Base-by-base conservation (phyloP, 1,140 invertebrate species). In the Saccostrea cuccullata region DNA sequence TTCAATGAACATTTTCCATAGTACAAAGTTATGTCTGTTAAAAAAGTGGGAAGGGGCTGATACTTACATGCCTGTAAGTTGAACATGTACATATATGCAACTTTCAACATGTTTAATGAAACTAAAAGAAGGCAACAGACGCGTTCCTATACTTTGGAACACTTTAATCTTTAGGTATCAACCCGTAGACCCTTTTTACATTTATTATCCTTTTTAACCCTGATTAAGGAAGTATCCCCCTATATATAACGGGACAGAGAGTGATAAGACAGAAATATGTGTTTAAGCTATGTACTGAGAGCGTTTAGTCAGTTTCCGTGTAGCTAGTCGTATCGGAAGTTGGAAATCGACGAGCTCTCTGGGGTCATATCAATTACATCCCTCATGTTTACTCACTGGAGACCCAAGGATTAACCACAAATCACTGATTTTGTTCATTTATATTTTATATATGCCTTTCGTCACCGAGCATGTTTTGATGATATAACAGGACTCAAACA, bases 261-360 rank as follows among this genome's bases (percentile, higher is more conserved):
- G 13, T 36, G 26, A 77, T 77, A 77, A 77, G 70, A 77, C 23
- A 73, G 67, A 64, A 17, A 64, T n/a, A 64, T 64, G 17, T 64
- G 58, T 64, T 64, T 64, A 20, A 64, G 58, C 58, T 60, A 47
- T 47, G 70, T 36, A 77, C 70, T 30, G 26, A 77, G 23, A 17
- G 26, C 26, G 23, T 13, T 77, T 26, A 77, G 26, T 77, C 70
- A 77, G 70, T 77, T 77, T 77, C 70, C 70, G 70, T 77, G 15
- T 77, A 77, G 70, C 12, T 11, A 77, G 70, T 30, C 70, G 70
- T 77, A 30, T 77, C 70, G 70, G 70, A 77, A 77, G 70, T 77
- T 77, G 70, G 70, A 77, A 26, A 36, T 77, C 15, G 26, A 77
- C 70, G 26, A 77, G 70, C 70, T 11, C 70, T 77, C 12, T 77